Percentiles rank a stretch among this genome's conserved stretches.
phyloP scores from a whole-genome alignment of 2,797 vertebrate genomes.

The Diceros bicornis region DNA sequence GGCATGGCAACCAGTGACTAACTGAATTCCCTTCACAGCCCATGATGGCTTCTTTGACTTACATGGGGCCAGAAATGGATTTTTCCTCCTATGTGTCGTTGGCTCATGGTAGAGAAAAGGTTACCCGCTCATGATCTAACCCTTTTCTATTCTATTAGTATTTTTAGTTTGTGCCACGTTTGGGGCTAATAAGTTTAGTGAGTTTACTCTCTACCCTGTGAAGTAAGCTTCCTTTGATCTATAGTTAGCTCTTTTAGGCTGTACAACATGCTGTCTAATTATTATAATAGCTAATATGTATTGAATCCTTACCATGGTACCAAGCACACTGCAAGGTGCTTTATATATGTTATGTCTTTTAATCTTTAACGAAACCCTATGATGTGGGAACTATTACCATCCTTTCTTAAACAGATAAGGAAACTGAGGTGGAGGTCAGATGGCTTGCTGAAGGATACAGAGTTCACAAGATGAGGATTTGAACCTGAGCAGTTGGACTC shows the following conservation, averaged over 20 bases:
- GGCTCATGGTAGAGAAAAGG: slow-evolving; percentile 61
- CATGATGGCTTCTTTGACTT: slow-evolving; percentile 65
- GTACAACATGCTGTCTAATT: neutral
- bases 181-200: neutral
- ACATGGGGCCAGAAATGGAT: slow-evolving; percentile 69
- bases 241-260: neutral
- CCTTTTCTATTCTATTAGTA: slow-evolving; percentile 52
- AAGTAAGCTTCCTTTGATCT: slow-evolving; percentile 38
- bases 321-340: neutral
- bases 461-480: neutral
- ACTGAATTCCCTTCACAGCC: slow-evolving; percentile 61
- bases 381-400: neutral
- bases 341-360: neutral
- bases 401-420: neutral
- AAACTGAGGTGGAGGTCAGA: neutral
- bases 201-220: neutral
- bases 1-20: slow-evolving; percentile 83
- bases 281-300: neutral
- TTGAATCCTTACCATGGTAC: neutral
- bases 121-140: slow-evolving; percentile 27
- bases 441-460: neutral
- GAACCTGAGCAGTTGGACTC: neutral
- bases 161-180: slow-evolving; percentile 35
- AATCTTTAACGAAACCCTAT: neutral
- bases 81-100: slow-evolving; percentile 12